Base-by-base conservation (phyloP, 2,113 vertebrate genomes). In the Herpetotheres cachinnans region DNA sequence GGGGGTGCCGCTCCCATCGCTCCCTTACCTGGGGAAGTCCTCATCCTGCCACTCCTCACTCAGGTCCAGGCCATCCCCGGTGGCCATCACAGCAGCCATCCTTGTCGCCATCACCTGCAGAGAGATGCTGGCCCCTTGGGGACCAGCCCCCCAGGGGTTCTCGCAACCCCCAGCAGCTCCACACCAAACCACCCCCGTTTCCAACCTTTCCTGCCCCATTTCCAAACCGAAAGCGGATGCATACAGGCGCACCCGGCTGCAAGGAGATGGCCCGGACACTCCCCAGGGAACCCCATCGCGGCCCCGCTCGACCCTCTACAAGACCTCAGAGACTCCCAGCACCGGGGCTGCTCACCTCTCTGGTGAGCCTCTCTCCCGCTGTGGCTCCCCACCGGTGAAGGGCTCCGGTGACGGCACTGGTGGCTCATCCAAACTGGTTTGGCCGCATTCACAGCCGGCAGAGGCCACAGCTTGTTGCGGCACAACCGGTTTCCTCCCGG, bases 31-130 rank as follows among this genome's bases (percentile, higher is more conserved):
- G 21, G 98, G 98, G 89, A 99, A 98, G 46, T 98, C 99, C 30
- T 99, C 98, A 6, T 99, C 99, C 77, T 98, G 99, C 98, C 98
- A 98, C 70, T 99, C 98, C 85, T 99, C 98, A 27, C 91, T 97
- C 93, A 98, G 97, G 92, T 99, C 98, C 98, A 98, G 95, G 95
- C 34, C 7, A 2, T 50, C 21, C 18, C 47, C 6, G 14, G 30
- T 5, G 17, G 18, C 34, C 4, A 12, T 52, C 47, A 2, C 42
- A 9, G 1, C 6, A 2, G 71, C 44, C 87, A 40, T 25, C 49
- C 24, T 47, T 42, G 32, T 19, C 61, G 16, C 66, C 1, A 7
- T 42, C 61, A n/a, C 42, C 59, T 82, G 42, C 50, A 6, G 32
- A 13, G 32, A 32, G 49, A 26, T 0, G 7, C 56, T 34, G 19